Evolutionary conservation across 1,140 invertebrate genomes (phyloP).

Genomic region (Orussus abietinus): DNA sequence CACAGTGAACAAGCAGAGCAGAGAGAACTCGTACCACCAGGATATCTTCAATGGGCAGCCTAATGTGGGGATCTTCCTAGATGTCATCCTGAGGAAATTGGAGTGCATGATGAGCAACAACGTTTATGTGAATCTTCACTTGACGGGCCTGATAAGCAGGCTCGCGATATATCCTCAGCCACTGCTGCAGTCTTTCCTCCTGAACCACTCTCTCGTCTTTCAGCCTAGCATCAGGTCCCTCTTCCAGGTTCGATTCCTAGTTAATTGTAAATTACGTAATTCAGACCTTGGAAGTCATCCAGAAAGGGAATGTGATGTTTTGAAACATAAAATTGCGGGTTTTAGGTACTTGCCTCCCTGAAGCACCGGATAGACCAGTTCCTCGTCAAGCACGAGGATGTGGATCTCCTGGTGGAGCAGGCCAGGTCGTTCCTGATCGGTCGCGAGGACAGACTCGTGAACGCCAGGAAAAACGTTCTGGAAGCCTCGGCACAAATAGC

Average conservation of each 20-base stretch:
- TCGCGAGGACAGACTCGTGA: slow-evolving; percentile 70
- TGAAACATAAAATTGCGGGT: slow-evolving; percentile 1
- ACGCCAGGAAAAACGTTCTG: slow-evolving; percentile 60
- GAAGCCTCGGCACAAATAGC: slow-evolving; percentile 46
- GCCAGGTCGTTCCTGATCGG: slow-evolving; percentile 73
- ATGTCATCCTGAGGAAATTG: slow-evolving; percentile 75
- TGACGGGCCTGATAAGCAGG: slow-evolving; percentile 83
- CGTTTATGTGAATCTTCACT: slow-evolving; percentile 80
- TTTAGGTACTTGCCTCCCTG: slow-evolving; percentile 74
- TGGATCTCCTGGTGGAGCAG: slow-evolving; percentile 65
- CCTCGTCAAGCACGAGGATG: slow-evolving; percentile 67
- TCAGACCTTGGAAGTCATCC: slow-evolving; percentile 10
- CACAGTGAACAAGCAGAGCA: slow-evolving; percentile 20
- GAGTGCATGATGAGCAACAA: slow-evolving; percentile 83
- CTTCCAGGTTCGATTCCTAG: slow-evolving; percentile 66
- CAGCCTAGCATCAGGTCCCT: slow-evolving; percentile 88
- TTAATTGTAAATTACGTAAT: slow-evolving; percentile 19
- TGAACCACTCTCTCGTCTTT: slow-evolving; percentile 82
- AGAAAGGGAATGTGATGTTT: background rate
- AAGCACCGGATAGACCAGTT: slow-evolving; percentile 82
- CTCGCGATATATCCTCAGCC: slow-evolving; percentile 86
- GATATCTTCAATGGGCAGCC: slow-evolving; percentile 39
- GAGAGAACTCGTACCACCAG: slow-evolving; percentile 23
- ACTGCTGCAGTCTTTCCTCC: slow-evolving; percentile 78
- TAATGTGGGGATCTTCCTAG: slow-evolving; percentile 66